Evolutionary conservation across 1,140 invertebrate genomes (phyloP).

Genomic region (Lepidurus packardi): DNA sequence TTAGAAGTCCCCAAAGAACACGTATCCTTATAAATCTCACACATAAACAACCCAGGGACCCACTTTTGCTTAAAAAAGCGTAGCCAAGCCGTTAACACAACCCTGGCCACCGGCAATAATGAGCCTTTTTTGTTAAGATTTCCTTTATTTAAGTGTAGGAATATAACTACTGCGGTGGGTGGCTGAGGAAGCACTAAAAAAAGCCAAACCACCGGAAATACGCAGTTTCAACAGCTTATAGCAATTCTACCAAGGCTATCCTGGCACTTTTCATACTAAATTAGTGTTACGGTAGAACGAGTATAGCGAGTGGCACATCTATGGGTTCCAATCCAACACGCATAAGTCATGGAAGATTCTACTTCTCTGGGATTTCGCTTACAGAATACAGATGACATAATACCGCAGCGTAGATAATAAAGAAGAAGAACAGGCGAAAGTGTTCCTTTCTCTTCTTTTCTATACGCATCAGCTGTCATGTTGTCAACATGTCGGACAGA

Average conservation of each 20-base stretch:
- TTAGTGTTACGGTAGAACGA: background rate
- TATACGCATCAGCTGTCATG: background rate
- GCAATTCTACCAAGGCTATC: background rate
- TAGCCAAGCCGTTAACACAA: background rate
- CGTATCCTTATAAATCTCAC: background rate
- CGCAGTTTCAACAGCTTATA: constrained; percentile 8
- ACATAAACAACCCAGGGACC: background rate
- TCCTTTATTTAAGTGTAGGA: background rate
- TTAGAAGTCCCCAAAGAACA: background rate
- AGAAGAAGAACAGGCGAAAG: background rate
- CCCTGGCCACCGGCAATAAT: background rate
- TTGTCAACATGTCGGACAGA: constrained; percentile 3
- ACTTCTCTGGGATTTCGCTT: background rate
- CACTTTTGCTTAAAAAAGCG: background rate
- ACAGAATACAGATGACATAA: background rate
- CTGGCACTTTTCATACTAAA: background rate
- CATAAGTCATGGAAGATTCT: background rate
- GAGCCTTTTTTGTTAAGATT: background rate
- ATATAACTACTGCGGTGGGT: background rate
- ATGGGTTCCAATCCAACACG: background rate
- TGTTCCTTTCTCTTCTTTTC: background rate
- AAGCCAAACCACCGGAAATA: background rate
- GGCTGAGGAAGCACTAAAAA: constrained; percentile 3
- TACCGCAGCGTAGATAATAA: too few relatives aligned
- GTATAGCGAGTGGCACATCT: background rate